Evolutionary conservation across 1,140 invertebrate genomes (phyloP), one percentile per base, ranked within the genome.

Genomic region (Physella acuta): DNA sequence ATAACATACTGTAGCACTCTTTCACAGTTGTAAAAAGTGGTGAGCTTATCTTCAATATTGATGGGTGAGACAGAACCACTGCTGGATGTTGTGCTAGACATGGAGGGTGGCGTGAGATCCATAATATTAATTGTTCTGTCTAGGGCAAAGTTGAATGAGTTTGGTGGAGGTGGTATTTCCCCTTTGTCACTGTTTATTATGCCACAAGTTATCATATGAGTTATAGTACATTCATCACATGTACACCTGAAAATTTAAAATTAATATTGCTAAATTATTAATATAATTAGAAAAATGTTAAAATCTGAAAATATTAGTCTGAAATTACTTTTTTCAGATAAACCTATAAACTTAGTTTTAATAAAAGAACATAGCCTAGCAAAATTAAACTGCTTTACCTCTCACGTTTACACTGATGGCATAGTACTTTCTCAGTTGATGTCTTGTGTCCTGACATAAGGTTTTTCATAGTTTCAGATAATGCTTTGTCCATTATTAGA

Each of bases 201-300:
- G 44, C 82, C 82, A 79, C 84, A 85, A 1, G 82, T 85, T 44
- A 84, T 85, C 79, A 84, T 80, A 60, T 84, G 82, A 26, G 80
- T 82, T 49, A 83, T 84, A 34, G 82, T 83, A 71, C 82, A 84
- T 60, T 85, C 84, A 77, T 85, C 82, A 79, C 83, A 85, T 1
- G 84, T 80, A 78, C 84, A 85, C 58, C 84, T 85, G 72, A 31
- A 75, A 73, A n/a, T 34, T 28, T 39, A 31, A 58, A n/a, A 14
- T 60, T 14, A 60, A 60, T 30, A 60, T 31, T 34, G 51, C 33
- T 37, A 30, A 16, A 17, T 16, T n/a, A n/a, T n/a, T n/a, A n/a
- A n/a, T n/a, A n/a, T n/a, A n/a, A n/a, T n/a, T n/a, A n/a, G n/a
- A n/a, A n/a, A n/a, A n/a, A n/a, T n/a, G n/a, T n/a, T n/a, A n/a